phyloP scores from a whole-genome alignment of 2,888 invertebrate species.

The Philonicus albiceps region DNA sequence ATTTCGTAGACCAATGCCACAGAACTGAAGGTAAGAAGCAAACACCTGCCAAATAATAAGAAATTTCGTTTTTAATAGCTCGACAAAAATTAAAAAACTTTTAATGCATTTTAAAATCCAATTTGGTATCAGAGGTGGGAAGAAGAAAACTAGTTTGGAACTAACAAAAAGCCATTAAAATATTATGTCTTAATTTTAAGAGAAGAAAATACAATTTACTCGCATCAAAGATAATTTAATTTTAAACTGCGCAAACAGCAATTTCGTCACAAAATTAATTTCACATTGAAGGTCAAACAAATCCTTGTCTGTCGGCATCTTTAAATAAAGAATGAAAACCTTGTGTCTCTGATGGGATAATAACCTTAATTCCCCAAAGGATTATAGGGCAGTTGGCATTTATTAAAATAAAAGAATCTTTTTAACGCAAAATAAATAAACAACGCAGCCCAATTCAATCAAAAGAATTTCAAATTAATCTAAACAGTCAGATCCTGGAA shows the following conservation, averaged over 20 bases:
- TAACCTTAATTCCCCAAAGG: neutral
- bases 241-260: neutral
- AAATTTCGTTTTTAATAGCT: neutral
- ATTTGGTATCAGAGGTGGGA: neutral
- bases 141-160: neutral
- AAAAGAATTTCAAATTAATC: neutral
- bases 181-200: neutral
- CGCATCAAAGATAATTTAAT: neutral
- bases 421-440: neutral
- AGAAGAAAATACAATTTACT: neutral
- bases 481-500: neutral
- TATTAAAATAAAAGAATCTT: neutral
- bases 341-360: neutral
- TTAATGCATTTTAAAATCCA: neutral
- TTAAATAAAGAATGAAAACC: neutral
- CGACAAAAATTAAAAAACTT: neutral
- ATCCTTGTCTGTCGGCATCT: neutral
- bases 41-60: slow-evolving; percentile 71
- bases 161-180: neutral
- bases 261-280: neutral
- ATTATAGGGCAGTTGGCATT: neutral
- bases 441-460: neutral
- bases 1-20: slow-evolving; percentile 93
- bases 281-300: neutral
- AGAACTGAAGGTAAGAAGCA: slow-evolving; percentile 92